Evolutionary conservation across 2,888 invertebrate species (phyloP).

Genomic region (Acrocera orbiculus): DNA sequence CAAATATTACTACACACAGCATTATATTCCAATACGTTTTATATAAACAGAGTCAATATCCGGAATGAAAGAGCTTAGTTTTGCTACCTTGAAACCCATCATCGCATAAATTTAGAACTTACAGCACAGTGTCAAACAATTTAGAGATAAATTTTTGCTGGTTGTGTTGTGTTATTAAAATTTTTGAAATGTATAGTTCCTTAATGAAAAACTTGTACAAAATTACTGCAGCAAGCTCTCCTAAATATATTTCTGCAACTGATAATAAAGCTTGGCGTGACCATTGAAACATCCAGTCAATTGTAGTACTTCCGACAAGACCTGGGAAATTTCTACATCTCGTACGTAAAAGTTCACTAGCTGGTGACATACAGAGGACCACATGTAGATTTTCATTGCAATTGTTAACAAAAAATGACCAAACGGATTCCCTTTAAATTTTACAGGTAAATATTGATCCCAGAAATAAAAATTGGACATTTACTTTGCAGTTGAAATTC

Average conservation of each 20-base stretch:
- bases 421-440: conserved; percentile 55
- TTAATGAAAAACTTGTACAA: no score
- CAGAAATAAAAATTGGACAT: not conserved
- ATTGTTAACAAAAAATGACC: conserved; percentile 64
- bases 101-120: no score
- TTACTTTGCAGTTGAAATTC: conserved; percentile 54
- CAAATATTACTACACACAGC: no score
- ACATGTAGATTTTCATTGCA: conserved; percentile 75
- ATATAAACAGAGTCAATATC: no score
- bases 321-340: conserved; percentile 84
- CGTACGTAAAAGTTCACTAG: conserved; percentile 63
- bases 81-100: no score
- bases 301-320: conserved; percentile 76
- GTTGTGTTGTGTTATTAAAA: no score
- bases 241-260: conserved; percentile 68
- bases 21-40: no score
- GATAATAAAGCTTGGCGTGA: conserved; percentile 75
- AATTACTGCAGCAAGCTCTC: conserved; percentile 38
- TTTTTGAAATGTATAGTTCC: no score
- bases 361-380: conserved; percentile 80
- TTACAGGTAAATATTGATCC: no score
- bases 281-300: conserved; percentile 92
- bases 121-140: no score
- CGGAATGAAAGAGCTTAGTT: no score
- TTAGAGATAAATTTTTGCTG: no score